Percentiles rank a stretch among this genome's conserved stretches.
These are phyloP conservation scores for Zapornia atra DNA, from an alignment of 2,113 vertebrate species.

Conservation along the genomic window DNA sequence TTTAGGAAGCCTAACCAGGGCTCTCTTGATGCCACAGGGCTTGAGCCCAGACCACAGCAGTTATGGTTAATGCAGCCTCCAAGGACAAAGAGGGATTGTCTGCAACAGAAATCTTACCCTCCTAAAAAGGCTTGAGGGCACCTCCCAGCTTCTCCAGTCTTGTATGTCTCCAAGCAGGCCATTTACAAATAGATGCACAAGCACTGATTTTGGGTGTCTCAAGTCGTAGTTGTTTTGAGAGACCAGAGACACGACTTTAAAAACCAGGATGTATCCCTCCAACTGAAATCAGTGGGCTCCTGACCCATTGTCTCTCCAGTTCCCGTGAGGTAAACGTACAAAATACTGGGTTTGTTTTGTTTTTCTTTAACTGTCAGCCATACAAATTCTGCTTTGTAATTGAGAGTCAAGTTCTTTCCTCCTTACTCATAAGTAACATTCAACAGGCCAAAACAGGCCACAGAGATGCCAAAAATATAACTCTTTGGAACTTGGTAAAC, in stretches of 20 bases:
- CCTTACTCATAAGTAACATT: slow-evolving; percentile 55
- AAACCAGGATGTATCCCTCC: neutral
- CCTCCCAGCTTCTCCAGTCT: neutral
- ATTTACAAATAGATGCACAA: neutral
- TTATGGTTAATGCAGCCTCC: neutral
- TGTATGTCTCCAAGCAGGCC: neutral
- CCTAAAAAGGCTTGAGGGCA: neutral
- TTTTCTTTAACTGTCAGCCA: slow-evolving; percentile 37
- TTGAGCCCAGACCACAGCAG: neutral
- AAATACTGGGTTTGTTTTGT: slow-evolving; percentile 6
- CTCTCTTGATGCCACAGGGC: neutral
- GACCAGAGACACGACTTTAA: neutral
- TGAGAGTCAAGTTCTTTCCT: slow-evolving; percentile 58
- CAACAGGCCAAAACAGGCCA: slow-evolving; percentile 38
- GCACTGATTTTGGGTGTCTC: neutral
- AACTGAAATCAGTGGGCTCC: neutral
- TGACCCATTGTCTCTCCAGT: neutral
- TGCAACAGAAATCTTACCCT: neutral
- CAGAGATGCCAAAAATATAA: slow-evolving; percentile 55
- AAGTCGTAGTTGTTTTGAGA: neutral
- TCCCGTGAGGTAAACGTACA: neutral
- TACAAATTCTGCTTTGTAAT: slow-evolving; percentile 38
- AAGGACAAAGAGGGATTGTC: neutral
- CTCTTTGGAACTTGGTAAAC: slow-evolving; percentile 27
- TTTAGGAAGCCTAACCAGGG: neutral